Percentiles rank a stretch among this genome's conserved stretches.
phyloP scores from a whole-genome alignment of 2,888 invertebrate species.

The Pseudococcus viburni region DNA sequence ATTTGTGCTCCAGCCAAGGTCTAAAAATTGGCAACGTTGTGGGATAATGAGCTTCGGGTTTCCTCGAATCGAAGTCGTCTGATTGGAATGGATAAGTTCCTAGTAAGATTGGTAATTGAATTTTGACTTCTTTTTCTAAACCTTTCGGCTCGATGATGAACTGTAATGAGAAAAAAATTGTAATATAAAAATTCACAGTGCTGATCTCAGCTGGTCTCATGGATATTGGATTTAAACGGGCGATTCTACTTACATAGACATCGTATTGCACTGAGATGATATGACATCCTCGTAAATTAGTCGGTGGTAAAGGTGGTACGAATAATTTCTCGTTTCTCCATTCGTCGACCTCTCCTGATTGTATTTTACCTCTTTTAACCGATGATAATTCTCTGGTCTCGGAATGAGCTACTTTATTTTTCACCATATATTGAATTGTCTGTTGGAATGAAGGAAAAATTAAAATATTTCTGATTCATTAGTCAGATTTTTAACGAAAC shows the following conservation, averaged over 20 bases:
- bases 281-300: constrained; percentile 93
- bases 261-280: constrained; percentile 94
- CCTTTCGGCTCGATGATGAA: constrained; percentile 93
- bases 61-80: constrained; percentile 73
- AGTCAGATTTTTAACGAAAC: neutral
- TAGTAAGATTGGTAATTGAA: constrained; percentile 91
- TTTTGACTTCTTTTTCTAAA: constrained; percentile 90
- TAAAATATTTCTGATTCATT: neutral
- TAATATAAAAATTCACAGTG: neutral
- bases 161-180: constrained; percentile 73
- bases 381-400: constrained; percentile 89
- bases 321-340: constrained; percentile 92
- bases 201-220: too few relatives aligned
- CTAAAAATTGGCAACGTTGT: constrained; percentile 91
- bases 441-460: constrained; percentile 70
- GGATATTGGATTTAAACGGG: neutral
- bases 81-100: constrained; percentile 86
- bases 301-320: constrained; percentile 94
- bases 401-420: constrained; percentile 88
- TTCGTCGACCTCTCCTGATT: constrained; percentile 84
- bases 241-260: constrained; percentile 83
- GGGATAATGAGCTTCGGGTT: constrained; percentile 92
- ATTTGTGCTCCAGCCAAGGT: constrained; percentile 87
- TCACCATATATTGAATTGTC: constrained; percentile 91
- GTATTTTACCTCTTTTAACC: constrained; percentile 84